Base-by-base conservation (phyloP, 2,888 invertebrate genomes). In the Eupithecia subumbrata region DNA sequence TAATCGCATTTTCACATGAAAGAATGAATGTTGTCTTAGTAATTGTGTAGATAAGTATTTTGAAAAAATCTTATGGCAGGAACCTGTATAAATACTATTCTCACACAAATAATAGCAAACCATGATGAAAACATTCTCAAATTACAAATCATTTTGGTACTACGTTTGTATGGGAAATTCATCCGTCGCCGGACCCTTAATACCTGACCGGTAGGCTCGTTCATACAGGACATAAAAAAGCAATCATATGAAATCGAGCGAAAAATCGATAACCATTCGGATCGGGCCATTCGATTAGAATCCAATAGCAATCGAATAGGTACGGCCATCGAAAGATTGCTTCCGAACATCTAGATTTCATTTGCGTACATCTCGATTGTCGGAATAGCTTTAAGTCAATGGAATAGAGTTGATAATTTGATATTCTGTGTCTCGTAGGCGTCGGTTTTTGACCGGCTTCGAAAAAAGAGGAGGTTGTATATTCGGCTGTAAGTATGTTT, bases 181-280 rank as follows among this genome's bases (percentile, higher is more conserved):
- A n/a, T n/a, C n/a, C n/a, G n/a, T n/a, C n/a, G n/a, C n/a, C n/a
- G n/a, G n/a, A n/a, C n/a, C 34, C 18, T 34, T 30, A 34, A 30
- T 34, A 34, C 18, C 34, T 34, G 64, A 64, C 34, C 60, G 22
- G 18, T 64, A 64, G 64, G 34, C 34, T 64, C 30, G 8, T 52
- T 3, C 12, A 60, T 34, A 34, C 34, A 34, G 64, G 63, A 63
- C 18, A 18, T 64, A 64, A 40, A 67, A 66, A 67, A 67, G 67
- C 67, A 67, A 67, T 67, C 67, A 40, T 67, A 67, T 67, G 67
- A 67, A 67, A 67, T 67, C 68, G 22, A 72, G 68, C 68, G 72
- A 48, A 76, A 74, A 69, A 69, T 70, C 45, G 63, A 72, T 68
- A 71, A 63, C 48, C 72, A 30, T 72, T 66, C 52, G 18, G 40